Conservation (phyloP, 2,797 vertebrate genomes). For the Cyprinodon diabolis region DNA sequence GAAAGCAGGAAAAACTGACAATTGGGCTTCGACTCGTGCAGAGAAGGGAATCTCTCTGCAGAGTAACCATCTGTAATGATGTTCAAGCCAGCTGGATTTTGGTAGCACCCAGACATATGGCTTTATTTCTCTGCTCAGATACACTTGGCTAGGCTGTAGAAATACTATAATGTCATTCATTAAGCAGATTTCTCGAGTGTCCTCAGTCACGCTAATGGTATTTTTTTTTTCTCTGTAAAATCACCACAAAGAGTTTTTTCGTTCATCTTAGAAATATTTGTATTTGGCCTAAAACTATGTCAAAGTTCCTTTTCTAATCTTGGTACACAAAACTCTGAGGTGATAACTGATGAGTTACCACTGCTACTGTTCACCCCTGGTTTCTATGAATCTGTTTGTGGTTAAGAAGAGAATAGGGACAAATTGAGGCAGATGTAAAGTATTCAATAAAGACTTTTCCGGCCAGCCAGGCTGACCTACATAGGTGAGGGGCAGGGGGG, state of each 20-base stretch:
- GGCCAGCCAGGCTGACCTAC: too few species aligned
- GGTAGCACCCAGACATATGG: slow-evolving; percentile 24
- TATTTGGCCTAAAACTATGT: not conserved
- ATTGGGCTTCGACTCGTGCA: slow-evolving; percentile 32
- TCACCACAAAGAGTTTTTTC: too few species aligned
- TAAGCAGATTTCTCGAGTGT: slow-evolving; percentile 24
- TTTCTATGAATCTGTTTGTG: too few species aligned
- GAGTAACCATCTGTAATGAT: slow-evolving; percentile 36
- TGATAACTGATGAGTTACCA: too few species aligned
- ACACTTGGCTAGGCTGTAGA: slow-evolving; percentile 17
- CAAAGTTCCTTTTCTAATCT: not conserved
- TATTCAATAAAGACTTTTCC: too few species aligned
- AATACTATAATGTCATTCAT: slow-evolving; percentile 17
- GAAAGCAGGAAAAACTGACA: slow-evolving; percentile 37
- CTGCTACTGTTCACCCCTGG: too few species aligned
- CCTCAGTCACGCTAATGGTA: not conserved
- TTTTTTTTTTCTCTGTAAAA: not conserved
- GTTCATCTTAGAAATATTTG: too few species aligned
- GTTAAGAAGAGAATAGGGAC: too few species aligned
- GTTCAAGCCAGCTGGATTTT: slow-evolving; percentile 48
- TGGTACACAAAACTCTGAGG: not conserved
- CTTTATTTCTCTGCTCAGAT: not conserved
- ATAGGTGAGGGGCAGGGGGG: too few species aligned
- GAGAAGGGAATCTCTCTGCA: slow-evolving; percentile 29
- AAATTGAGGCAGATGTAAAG: too few species aligned